Base-by-base conservation (phyloP, 2,888 invertebrate genomes). In the Lasioglossum lativentre region DNA sequence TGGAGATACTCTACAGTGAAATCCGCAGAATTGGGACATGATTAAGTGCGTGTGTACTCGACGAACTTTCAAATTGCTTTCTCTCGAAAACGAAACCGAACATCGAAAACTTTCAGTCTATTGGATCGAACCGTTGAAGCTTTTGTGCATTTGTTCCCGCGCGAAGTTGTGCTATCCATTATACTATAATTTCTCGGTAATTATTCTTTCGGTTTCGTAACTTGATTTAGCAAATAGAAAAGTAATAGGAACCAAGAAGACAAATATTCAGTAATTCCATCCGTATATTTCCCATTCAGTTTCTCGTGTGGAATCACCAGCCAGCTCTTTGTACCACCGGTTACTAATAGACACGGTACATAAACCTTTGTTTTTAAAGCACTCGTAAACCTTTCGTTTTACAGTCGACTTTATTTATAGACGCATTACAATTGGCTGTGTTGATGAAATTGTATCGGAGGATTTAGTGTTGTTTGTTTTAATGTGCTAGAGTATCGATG, bases 391-490 rank as follows among this genome's bases (percentile, higher is more conserved):
- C n/a, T 66, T 34, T 34, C 8, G n/a, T 14, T 70, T 70, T n/a
- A 40, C n/a, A 12, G 40, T 19, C n/a, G n/a, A 14, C 12, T 70
- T 40, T 40, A n/a, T 70, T 70, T 70, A 70, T 70, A 70, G 70
- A 1, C 12, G 68, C 10, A 40, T 40, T 38, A n/a, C 68, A n/a
- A 40, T n/a, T 12, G 68, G 40, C 38, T 38, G 40, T 70, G 40
- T 40, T n/a, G 40, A 70, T 23, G 40, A n/a, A 68, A 70, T n/a
- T 5, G 70, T 70, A n/a, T 14, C 70, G 5, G 40, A 4, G 5
- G 70, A 38, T 10, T 14, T 4, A 40, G 38, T 8, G 63, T 30
- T 30, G 63, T 16, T 19, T 30, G 16, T 30, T 63, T 19, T 16
- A 30, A 63, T n/a, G 30, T 19, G 16, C 30, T 27, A 1, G 27